Evolutionary conservation across 2,797 vertebrate species (phyloP).

Genomic region (Miichthys miiuy): DNA sequence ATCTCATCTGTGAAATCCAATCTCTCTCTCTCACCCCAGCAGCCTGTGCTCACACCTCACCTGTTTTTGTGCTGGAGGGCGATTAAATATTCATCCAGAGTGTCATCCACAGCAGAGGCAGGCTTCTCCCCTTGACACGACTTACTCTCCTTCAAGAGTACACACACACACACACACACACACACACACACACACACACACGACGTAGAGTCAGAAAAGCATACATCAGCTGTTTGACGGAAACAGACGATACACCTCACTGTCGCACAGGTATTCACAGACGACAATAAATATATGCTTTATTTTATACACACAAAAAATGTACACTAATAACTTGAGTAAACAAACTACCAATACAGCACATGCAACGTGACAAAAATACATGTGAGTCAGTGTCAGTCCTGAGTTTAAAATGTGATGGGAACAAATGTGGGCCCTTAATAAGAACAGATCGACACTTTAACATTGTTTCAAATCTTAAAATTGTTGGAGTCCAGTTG

Average conservation of each 20-base stretch:
- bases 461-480: background rate
- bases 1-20: conserved; percentile 63
- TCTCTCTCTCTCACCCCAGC: conserved; percentile 42
- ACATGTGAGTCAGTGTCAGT: conserved; percentile 7
- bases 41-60: conserved; percentile 84
- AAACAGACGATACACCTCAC: conserved; percentile 15
- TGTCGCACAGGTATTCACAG: conserved; percentile 38
- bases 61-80: conserved; percentile 95
- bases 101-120: conserved; percentile 90
- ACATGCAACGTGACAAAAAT: conserved; percentile 23
- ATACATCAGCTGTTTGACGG: conserved; percentile 37
- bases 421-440: background rate
- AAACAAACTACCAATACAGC: conserved; percentile 22
- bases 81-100: conserved; percentile 96
- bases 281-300: conserved; percentile 13
- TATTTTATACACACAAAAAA: conserved; percentile 28
- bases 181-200: conserved; percentile 35
- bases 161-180: conserved; percentile 39
- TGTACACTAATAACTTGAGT: conserved; percentile 28
- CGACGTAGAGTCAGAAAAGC: conserved; percentile 40
- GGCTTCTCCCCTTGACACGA: conserved; percentile 78
- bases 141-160: conserved; percentile 77
- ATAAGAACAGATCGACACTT: background rate
- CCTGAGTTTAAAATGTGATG: conserved; percentile 1
- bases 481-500: background rate